phyloP scores from a whole-genome alignment of 30 jellyfish, hydroid and myxozoan species.

The Clytia hemisphaerica region DNA sequence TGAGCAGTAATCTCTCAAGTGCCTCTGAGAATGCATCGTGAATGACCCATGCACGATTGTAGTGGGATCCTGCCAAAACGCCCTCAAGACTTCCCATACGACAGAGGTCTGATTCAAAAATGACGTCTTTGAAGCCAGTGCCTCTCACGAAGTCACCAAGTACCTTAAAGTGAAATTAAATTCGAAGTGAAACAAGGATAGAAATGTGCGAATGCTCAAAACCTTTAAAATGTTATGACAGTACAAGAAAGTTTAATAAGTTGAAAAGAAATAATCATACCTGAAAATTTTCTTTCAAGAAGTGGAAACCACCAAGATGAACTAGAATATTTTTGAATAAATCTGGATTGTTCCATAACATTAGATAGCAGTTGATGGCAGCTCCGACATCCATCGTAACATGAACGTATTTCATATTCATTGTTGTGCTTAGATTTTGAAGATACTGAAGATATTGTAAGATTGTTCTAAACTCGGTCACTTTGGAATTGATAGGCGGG shows the following conservation, averaged over 20 bases:
- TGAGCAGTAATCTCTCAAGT: slow-evolving; percentile 33
- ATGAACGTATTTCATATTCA: slow-evolving; percentile 25
- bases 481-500: slow-evolving; percentile 40
- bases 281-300: slow-evolving; percentile 27
- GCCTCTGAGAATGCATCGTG: slow-evolving; percentile 21
- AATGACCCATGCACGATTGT: slow-evolving; percentile 42
- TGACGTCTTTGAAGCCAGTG: not conserved
- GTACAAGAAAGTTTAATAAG: no score
- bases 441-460: not conserved
- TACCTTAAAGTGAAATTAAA: no score
- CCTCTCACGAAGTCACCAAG: not conserved
- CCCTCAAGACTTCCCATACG: slow-evolving; percentile 13
- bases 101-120: not conserved
- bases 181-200: no score
- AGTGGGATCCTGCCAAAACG: slow-evolving; percentile 38
- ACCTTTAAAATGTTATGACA: no score
- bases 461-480: slow-evolving; percentile 30
- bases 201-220: no score
- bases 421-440: not conserved
- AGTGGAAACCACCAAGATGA: slow-evolving; percentile 48
- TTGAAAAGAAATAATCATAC: no score
- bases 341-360: slow-evolving; percentile 37
- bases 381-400: slow-evolving; percentile 40
- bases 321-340: slow-evolving; percentile 26
- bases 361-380: slow-evolving; percentile 27